Percentiles rank a stretch among this genome's conserved stretches.
These are phyloP conservation scores for Eulemur coronatus DNA, from an alignment of 2,797 vertebrate genomes.

Conservation along the genomic window DNA sequence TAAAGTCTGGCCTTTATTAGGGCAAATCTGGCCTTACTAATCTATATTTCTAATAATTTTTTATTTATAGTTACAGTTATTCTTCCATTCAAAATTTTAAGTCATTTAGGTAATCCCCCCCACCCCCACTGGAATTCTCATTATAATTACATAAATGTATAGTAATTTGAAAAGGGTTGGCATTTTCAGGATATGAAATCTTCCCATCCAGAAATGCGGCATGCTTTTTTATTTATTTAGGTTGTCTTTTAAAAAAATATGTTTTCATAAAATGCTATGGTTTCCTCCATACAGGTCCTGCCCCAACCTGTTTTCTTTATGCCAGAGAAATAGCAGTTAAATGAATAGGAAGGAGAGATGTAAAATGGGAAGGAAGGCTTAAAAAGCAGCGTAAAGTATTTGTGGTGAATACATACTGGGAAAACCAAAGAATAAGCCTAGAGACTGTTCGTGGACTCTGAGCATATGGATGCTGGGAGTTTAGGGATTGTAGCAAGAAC, in stretches of 20 bases:
- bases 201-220: not conserved
- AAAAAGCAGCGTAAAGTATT: not conserved
- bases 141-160: not conserved
- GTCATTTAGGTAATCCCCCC: not conserved
- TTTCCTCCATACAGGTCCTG: not conserved
- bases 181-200: not conserved
- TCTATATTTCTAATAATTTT: not conserved
- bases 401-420: not conserved
- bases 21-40: not conserved
- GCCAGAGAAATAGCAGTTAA: not conserved
- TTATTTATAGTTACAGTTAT: not conserved
- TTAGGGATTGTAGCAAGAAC: fast-evolving
- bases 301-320: not conserved
- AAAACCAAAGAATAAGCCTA: not conserved
- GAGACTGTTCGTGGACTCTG: not conserved
- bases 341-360: not conserved
- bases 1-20: not conserved
- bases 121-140: not conserved
- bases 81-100: not conserved
- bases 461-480: not conserved
- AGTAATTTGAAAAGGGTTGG: not conserved
- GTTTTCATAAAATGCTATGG: not conserved
- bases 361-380: not conserved
- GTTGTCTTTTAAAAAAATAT: not conserved
- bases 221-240: not conserved